Percentiles rank a stretch among this genome's conserved stretches.
Evolutionary conservation across 1,140 invertebrate species (phyloP).

Genomic region (Homarus americanus): DNA sequence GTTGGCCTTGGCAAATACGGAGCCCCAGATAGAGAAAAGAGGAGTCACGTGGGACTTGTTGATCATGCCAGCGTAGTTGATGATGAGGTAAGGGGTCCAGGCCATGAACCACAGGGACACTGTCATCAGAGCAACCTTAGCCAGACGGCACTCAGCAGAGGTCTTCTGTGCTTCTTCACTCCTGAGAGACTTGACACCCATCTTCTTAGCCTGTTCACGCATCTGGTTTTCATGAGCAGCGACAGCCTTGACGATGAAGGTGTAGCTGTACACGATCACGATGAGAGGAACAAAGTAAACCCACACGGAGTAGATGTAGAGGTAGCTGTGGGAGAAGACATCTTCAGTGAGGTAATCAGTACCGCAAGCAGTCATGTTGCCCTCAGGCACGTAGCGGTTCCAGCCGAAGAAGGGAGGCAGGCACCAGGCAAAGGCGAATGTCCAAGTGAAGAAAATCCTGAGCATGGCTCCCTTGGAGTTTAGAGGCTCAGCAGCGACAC

Average conservation of each 20-base stretch:
- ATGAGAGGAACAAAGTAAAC: not conserved
- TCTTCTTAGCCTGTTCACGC: constrained; percentile 30
- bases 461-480: not conserved
- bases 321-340: not conserved
- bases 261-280: constrained; percentile 1
- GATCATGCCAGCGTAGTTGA: not conserved
- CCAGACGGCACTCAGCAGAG: constrained; percentile 14
- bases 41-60: not conserved
- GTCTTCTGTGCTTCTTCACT: constrained; percentile 21
- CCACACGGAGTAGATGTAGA: not conserved
- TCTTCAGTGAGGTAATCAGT: not conserved
- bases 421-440: not conserved
- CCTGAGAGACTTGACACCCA: constrained; percentile 11
- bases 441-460: not conserved
- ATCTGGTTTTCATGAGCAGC: constrained; percentile 1
- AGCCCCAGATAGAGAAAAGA: not conserved
- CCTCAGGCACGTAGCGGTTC: constrained; percentile 6
- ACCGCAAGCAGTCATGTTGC: not conserved
- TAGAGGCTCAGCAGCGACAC: not conserved
- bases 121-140: constrained; percentile 8
- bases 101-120: constrained; percentile 24
- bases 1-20: constrained; percentile 32
- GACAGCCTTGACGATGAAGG: constrained; percentile 13
- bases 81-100: constrained; percentile 1
- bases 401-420: not conserved